Percentiles rank a stretch among this genome's conserved stretches.
These are phyloP conservation scores for Dryoscopus gambensis DNA, from an alignment of 2,113 vertebrate species.

Conservation along the genomic window DNA sequence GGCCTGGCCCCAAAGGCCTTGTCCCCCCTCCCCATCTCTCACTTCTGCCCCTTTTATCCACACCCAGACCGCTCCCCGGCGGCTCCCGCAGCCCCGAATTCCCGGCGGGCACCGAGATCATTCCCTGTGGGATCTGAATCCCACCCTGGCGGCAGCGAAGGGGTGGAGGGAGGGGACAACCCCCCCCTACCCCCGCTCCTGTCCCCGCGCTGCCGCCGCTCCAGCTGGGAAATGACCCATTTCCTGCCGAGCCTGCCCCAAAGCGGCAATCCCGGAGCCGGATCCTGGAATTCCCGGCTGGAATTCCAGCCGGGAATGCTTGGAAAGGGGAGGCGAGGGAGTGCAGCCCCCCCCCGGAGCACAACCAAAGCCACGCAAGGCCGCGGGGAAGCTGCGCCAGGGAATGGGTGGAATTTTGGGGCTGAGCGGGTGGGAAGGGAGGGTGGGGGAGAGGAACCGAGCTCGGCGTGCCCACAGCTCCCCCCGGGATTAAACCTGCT, in stretches of 20 bases:
- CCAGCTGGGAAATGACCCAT: constrained; percentile 3
- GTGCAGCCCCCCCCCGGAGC: neutral
- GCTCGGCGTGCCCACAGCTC: neutral
- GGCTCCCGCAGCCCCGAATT: neutral
- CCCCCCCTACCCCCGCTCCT: neutral
- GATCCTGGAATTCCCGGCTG: neutral
- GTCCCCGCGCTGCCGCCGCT: neutral
- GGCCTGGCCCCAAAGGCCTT: neutral
- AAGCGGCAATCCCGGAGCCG: rapidly evolving
- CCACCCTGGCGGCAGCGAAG: neutral
- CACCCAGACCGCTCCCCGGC: neutral
- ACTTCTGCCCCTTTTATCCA: neutral
- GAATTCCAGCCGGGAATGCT: neutral
- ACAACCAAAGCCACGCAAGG: neutral
- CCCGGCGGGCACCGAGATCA: neutral
- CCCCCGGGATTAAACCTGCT: no score
- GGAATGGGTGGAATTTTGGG: neutral
- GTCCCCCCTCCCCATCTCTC: neutral
- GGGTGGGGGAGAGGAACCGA: neutral
- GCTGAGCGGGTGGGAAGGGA: neutral
- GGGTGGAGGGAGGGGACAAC: neutral
- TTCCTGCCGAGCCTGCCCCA: neutral
- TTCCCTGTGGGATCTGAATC: rapidly evolving
- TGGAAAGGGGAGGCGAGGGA: neutral
- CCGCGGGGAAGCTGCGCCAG: neutral